Percentiles rank a stretch among this genome's conserved stretches.
These are phyloP conservation scores for Iselma pallidipennis DNA, from an alignment of 2,888 invertebrate species.

Conservation along the genomic window DNA sequence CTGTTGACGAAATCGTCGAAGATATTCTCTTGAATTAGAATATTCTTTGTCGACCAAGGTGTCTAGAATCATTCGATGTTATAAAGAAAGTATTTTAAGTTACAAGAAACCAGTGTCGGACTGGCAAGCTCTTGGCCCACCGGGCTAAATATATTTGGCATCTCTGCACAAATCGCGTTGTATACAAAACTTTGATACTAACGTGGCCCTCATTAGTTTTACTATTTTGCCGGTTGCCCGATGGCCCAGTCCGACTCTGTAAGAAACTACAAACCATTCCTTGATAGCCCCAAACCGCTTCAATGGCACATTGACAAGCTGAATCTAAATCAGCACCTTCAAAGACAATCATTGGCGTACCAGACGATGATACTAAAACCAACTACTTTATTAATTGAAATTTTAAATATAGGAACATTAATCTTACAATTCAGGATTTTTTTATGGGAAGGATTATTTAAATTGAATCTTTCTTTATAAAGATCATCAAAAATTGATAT, in stretches of 20 bases:
- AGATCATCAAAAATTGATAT: conserved; percentile 37
- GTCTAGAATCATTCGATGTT: conserved; percentile 48
- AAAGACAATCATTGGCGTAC: conserved; percentile 58
- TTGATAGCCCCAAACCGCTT: conserved; percentile 60
- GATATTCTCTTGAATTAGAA: conserved; percentile 61
- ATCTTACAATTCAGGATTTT: conserved; percentile 36
- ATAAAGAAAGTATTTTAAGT: too few species aligned
- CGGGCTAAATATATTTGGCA: too few species aligned
- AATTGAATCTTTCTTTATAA: conserved; percentile 28
- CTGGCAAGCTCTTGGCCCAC: too few species aligned
- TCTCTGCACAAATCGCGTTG: too few species aligned
- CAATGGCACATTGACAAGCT: conserved; percentile 58
- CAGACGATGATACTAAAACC: conserved; percentile 19
- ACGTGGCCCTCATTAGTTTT: too few species aligned
- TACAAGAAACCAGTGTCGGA: too few species aligned
- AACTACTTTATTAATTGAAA: neutral
- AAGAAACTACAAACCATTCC: conserved; percentile 55
- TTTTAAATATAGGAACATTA: conserved; percentile 1
- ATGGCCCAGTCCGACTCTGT: neutral
- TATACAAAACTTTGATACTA: neutral
- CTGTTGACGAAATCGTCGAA: conserved; percentile 55
- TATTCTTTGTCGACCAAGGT: conserved; percentile 52
- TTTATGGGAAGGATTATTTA: conserved; percentile 29
- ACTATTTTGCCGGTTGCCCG: too few species aligned
- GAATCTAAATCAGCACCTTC: conserved; percentile 62